Percentiles rank a stretch among this genome's conserved stretches.
Conservation (phyloP, 64 coral and sea anemone genomes). For the Dendrophyllia cribrosa region DNA sequence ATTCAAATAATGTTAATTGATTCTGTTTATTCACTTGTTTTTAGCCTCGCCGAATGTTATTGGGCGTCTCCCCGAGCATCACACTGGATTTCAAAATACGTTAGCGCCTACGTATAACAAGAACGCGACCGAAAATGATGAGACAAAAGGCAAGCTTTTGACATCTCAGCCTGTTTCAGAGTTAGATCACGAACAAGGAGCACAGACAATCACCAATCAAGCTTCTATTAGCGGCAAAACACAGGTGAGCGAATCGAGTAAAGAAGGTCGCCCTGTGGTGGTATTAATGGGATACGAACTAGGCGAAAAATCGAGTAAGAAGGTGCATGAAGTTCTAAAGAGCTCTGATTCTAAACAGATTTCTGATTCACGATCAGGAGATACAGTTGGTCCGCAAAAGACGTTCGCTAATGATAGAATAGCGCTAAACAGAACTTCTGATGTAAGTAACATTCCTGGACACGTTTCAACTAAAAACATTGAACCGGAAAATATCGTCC, state of each 20-base stretch:
- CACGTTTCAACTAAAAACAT: neutral
- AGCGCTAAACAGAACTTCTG: neutral
- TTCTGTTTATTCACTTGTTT: neutral
- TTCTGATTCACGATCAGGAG: neutral
- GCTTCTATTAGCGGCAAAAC: conserved; percentile 8
- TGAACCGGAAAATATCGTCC: neutral
- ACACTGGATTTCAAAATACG: neutral
- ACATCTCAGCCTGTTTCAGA: neutral
- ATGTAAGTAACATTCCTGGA: neutral
- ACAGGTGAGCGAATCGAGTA: neutral
- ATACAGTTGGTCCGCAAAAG: neutral
- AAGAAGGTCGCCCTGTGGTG: neutral
- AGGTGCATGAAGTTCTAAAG: conserved; percentile 4
- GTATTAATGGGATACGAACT: conserved; percentile 16
- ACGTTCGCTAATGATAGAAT: neutral
- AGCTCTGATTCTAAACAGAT: neutral
- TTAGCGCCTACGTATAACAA: neutral
- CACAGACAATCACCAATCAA: neutral
- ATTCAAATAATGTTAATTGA: neutral
- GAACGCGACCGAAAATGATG: neutral
- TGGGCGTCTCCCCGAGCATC: neutral
- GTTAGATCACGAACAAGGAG: neutral
- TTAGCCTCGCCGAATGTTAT: neutral
- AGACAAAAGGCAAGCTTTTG: neutral
- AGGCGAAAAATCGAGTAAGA: conserved; percentile 16